Evolutionary conservation across 1,140 invertebrate species (phyloP), one percentile per base, ranked within the genome.

Genomic region (Mylabris phalerata): DNA sequence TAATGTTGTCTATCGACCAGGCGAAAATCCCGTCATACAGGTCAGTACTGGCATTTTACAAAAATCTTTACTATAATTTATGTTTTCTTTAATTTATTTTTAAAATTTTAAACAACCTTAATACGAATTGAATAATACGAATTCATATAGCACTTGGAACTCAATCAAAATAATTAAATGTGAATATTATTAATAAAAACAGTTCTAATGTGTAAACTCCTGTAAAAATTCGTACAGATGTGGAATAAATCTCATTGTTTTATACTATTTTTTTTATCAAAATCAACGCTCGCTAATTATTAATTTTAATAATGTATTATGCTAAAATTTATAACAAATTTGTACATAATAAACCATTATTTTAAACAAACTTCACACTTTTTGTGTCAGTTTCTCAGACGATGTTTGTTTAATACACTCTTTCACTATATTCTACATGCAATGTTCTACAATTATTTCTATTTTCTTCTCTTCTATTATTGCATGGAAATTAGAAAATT

Each of bases 21-120:
- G 90, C 59, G 90, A 93, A 71, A 92, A 93, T 78, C 89, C 90
- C 55, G 89, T 92, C 61, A 91, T 88, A 67, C 90, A 92, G 88
- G 90, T 92, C 80, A 79, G 75, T 68, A 43, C 51, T 38, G 39
- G 24, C 26, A 55, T 38, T 45, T 55, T 45, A 46, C 39, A 46
- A 55, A 43, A 44, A 45, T 19, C 19, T 19, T 19, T 42, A 42
- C 42, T 27, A 44, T 43, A 52, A 44, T 19, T 19, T 19, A 19
- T 19, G 19, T 19, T 19, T 19, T 19, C 19, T 19, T 19, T 19
- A 19, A 19, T 19, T 19, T 19, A 19, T 19, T 19, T 19, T 19
- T 19, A 55, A 44, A 55, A 46, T 44, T 13, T 19, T 24, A 52
- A 46, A 43, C n/a, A 54, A 55, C n/a, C 27, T 24, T 43, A 45